Conservation (phyloP, 2,888 invertebrate genomes). For the Zonitis immaculata region DNA sequence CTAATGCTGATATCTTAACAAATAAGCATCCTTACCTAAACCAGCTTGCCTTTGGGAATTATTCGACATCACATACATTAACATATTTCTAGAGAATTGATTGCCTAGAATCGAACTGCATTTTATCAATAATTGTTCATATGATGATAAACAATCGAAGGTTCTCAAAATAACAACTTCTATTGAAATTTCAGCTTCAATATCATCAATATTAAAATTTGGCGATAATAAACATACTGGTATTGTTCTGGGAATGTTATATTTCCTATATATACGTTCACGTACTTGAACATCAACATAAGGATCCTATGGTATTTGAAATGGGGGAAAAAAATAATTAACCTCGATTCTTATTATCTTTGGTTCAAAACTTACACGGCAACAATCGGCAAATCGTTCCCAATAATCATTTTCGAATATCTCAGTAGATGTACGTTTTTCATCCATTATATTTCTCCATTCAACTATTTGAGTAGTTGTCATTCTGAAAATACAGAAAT, state of each 20-base stretch:
- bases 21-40: slow-evolving; percentile 51
- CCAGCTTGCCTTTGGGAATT: slow-evolving; percentile 52
- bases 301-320: slow-evolving; percentile 29
- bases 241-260: slow-evolving; percentile 35
- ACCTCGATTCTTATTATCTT: neutral
- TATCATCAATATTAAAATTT: slow-evolving; percentile 51
- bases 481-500: too few species aligned
- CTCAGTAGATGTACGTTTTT: slow-evolving; percentile 14
- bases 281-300: slow-evolving; percentile 28
- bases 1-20: too few species aligned
- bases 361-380: slow-evolving; percentile 39
- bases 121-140: slow-evolving; percentile 62
- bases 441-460: slow-evolving; percentile 14
- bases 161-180: slow-evolving; percentile 60
- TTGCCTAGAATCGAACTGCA: slow-evolving; percentile 62
- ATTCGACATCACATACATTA: slow-evolving; percentile 53
- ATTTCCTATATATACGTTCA: slow-evolving; percentile 23
- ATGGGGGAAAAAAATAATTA: neutral
- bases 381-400: slow-evolving; percentile 51
- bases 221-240: slow-evolving; percentile 51
- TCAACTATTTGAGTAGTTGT: neutral
- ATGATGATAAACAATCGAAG: slow-evolving; percentile 60
- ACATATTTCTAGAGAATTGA: slow-evolving; percentile 57
- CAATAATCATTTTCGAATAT: slow-evolving; percentile 33
- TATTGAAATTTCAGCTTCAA: slow-evolving; percentile 54